Base-by-base conservation (phyloP, 2,113 vertebrate genomes). In the Chroicocephalus ridibundus region DNA sequence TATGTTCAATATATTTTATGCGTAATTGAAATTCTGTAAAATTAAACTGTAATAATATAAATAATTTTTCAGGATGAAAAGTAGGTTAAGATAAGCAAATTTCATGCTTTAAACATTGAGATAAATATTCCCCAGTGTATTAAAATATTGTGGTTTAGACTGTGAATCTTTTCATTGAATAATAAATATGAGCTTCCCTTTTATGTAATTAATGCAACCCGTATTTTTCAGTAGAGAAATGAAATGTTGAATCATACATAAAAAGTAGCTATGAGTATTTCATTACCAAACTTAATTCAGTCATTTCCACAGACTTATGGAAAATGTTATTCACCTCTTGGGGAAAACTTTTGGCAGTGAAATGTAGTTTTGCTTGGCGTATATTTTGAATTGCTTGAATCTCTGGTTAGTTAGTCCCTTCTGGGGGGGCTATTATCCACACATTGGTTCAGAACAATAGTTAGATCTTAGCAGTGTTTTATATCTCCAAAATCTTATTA, bases 241-340 rank as follows among this genome's bases (percentile, higher is more conserved):
- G 84, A 97, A 96, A 97, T 92, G 84, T 97, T 97, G 96, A 98
- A 97, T 98, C 95, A 97, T 95, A 97, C 96, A 96, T 97, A 92
- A 95, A 97, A 97, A 96, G 75, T 96, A 96, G 88, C 90, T 98
- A 77, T 93, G 95, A 95, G 92, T 97, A 96, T 98, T 98, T 98
- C 94, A 98, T 98, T 98, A 98, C 86, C 94, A 97, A 98, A 97
- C 91, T 90, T 94, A 98, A 95, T 98, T 97, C 92, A 97, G 75
- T 96, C 94, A 61, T 98, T 98, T 98, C 92, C 94, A 97, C 88
- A 94, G 91, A 96, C 90, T 97, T 98, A 96, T 70, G 96, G 97
- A 98, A 98, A 98, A 98, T 94, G 78, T 96, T 97, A 97, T 96
- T 98, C 95, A 97, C 80, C 97, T 98, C 96, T 97, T 96, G 96